phyloP scores from a whole-genome alignment of 2,113 vertebrate species.

The Perccottus glenii region DNA sequence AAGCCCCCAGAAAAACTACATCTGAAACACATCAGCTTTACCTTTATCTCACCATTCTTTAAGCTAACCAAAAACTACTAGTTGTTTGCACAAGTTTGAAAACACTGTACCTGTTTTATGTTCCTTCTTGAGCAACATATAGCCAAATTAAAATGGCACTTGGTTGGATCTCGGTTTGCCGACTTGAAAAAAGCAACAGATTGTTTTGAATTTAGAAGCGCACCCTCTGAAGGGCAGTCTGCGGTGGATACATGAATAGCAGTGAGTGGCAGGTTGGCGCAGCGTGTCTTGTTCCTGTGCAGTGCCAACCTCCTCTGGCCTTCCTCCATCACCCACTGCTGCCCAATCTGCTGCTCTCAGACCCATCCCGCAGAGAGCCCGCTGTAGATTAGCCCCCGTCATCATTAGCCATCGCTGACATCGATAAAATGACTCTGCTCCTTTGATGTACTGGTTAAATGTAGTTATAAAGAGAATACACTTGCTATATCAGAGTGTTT shows the following conservation, averaged over 20 bases:
- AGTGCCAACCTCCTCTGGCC: constrained; percentile 68
- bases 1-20: background rate
- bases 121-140: background rate
- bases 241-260: constrained; percentile 59
- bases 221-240: constrained; percentile 37
- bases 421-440: constrained; percentile 19
- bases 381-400: constrained; percentile 45
- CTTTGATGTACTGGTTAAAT: background rate
- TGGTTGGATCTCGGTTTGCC: background rate
- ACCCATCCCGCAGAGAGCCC: constrained; percentile 31
- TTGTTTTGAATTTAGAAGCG: constrained; percentile 6
- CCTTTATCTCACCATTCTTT: no score
- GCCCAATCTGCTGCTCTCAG: constrained; percentile 69
- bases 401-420: constrained; percentile 40
- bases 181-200: constrained; percentile 17
- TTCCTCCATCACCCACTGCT: constrained; percentile 69
- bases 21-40: background rate
- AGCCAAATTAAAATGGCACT: background rate
- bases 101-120: no score
- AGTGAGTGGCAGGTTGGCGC: constrained; percentile 73
- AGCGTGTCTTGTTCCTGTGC: constrained; percentile 68
- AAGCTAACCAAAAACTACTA: no score
- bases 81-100: no score
- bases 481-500: constrained; percentile 11
- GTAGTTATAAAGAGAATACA: background rate